Conservation (phyloP, 2,797 vertebrate species). For the Enteromius afrohamiltoni region DNA sequence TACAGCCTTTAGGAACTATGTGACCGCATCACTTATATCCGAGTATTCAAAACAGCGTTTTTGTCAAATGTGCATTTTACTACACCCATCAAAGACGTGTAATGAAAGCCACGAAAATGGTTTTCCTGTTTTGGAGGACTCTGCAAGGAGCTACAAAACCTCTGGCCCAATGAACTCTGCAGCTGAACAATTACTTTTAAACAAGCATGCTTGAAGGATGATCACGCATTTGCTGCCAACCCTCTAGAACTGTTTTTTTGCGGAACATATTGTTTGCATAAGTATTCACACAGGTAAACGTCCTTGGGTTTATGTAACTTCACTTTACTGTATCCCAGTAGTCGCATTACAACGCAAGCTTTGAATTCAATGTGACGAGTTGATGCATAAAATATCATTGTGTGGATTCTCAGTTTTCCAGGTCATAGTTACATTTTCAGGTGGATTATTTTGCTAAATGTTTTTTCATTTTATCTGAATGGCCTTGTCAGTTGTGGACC, state of each 20-base stretch:
- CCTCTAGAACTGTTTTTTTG: background rate
- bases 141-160: conserved; percentile 29
- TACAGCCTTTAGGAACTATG: conserved; percentile 53
- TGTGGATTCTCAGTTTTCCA: background rate
- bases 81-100: conserved; percentile 15
- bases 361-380: background rate
- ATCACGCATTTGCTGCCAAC: background rate
- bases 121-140: conserved; percentile 34
- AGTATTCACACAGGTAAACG: conserved; percentile 7
- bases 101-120: conserved; percentile 28
- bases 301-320: background rate
- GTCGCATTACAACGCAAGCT: background rate
- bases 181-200: background rate
- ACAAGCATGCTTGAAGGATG: background rate
- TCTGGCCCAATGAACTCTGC: conserved; percentile 20
- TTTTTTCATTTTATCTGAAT: background rate
- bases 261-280: background rate
- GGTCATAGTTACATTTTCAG: background rate
- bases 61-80: conserved; percentile 38
- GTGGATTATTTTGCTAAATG: background rate
- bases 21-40: conserved; percentile 43
- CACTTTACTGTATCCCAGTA: background rate
- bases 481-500: background rate
- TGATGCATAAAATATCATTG: background rate
- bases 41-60: conserved; percentile 27